Base-by-base conservation (phyloP, 2,113 vertebrate species). In the Peromyscus leucopus region DNA sequence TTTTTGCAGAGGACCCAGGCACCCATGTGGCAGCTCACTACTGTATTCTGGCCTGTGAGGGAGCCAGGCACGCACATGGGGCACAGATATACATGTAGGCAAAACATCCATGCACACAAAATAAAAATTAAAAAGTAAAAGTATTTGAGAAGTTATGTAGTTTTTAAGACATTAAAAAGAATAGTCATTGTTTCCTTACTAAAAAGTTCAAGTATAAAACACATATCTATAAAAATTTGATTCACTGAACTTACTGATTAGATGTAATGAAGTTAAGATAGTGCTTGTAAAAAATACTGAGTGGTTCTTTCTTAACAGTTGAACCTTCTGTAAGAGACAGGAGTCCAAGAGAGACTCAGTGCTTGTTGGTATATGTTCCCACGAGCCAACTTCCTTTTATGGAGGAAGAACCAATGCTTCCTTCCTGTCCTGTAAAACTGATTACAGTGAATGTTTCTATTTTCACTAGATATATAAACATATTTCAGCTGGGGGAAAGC, bases 401-500 rank as follows among this genome's bases (percentile, higher is more conserved):
- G 78, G 71, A 84, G 96, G 85, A 93, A 96, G 48, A 67, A 78
- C 85, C 55, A 89, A 33, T 55, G 78, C 89, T 96, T 98, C 86
- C 96, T 97, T 97, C 95, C 96, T 96, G 95, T 93, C 75, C n/a
- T 61, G 59, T 48, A 71, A 71, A 98, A 95, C 95, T 97, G 97
- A 94, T 97, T 96, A 96, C 94, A 80, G 92, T 39, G 79, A 84
- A 67, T 67, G 69, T 96, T 97, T 97, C 97, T 98, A 96, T 98
- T 98, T 97, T 95, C 46, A 95, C 89, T 92, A 97, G 82, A 95
- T 39, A 97, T 0, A 87, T 94, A 98, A 97, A 97, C 96, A 96
- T 39, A 63, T 89, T 89, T 97, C 76, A 95, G 5, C 10, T 65
- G 92, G 61, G 74, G 55, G 94, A 93, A 96, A 86, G 80, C 79